These are phyloP conservation scores for Leptopilina boulardi DNA, from an alignment of 1,140 invertebrate species.

Conservation along the genomic window DNA sequence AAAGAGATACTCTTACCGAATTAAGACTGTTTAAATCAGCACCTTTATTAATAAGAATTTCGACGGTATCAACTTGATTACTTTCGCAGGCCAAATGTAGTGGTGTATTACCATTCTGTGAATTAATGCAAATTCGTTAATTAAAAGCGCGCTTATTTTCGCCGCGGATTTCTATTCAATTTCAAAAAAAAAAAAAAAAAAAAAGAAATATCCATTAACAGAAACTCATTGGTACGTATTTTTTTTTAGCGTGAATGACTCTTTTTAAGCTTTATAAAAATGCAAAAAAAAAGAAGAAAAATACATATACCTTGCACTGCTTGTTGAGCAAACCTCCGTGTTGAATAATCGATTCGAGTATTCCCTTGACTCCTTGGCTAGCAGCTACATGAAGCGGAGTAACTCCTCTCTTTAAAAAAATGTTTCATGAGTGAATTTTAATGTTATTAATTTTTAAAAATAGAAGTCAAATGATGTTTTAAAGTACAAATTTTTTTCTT, in stretches of 20 bases:
- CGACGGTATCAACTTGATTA: slow-evolving; percentile 83
- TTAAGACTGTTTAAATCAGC: slow-evolving; percentile 85
- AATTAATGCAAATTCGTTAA: slow-evolving; percentile 48
- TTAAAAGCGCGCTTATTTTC: slow-evolving; percentile 2
- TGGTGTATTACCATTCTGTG: slow-evolving; percentile 85
- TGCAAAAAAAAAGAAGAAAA: background rate
- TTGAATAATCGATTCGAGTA: slow-evolving; percentile 82
- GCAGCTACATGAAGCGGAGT: slow-evolving; percentile 86
- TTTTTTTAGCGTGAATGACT: slow-evolving; percentile 1
- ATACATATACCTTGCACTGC: slow-evolving; percentile 82
- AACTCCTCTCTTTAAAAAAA: slow-evolving; percentile 79
- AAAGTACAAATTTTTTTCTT: slow-evolving; percentile 10
- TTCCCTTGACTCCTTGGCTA: slow-evolving; percentile 83
- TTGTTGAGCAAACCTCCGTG: slow-evolving; percentile 82
- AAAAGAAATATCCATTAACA: background rate
- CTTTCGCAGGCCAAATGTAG: slow-evolving; percentile 86
- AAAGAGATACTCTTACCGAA: slow-evolving; percentile 78
- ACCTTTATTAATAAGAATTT: slow-evolving; percentile 83
- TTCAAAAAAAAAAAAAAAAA: no score
- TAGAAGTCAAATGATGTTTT: slow-evolving; percentile 29
- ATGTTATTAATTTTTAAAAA: background rate
- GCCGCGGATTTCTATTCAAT: slow-evolving; percentile 14
- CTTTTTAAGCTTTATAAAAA: background rate
- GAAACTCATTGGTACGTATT: background rate
- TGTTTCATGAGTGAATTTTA: background rate